Base-by-base conservation (phyloP, 2,797 vertebrate genomes). In the Sciurus carolinensis region DNA sequence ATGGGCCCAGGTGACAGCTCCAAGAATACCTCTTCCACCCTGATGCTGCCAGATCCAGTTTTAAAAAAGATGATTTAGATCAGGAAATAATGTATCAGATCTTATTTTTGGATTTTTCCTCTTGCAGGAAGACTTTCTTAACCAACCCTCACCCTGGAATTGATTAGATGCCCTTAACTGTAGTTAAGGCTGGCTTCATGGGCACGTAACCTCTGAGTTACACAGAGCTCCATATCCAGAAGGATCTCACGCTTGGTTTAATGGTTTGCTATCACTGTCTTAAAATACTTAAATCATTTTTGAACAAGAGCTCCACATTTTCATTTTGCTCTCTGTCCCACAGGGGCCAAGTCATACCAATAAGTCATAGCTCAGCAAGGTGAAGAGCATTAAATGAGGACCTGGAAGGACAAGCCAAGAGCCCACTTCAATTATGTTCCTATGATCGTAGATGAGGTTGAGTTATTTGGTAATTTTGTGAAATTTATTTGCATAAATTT, bases 401-500 rank as follows among this genome's bases (percentile, higher is more conserved):
- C 10, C 14, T 9, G 62, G 28, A 11, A 5, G 3, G 69, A 86
- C 9, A 80, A 85, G 15, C 26, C 69, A 80, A 50, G 57, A 47
- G 52, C 81, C 72, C 79, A 47, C 64, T 93, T 93, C 69, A 86
- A 15, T 93, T 96, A 77, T 64, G n/a, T 86, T 88, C 86, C 91
- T 80, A 69, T 22, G 24, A 94, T 84, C 59, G 73, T 42, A 93
- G 83, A 88, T 54, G 81, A 94, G 66, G 50, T 57, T 77, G 87
- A 89, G 42, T 81, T 97, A 93, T 90, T 96, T 84, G 71, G 57
- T 82, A 87, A 77, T 67, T 97, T 81, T 75, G 33, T 84, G 87
- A 94, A 91, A 85, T 75, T 85, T 96, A 88, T 89, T 95, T 95
- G 79, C 84, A 75, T 97, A 96, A 77, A 81, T 95, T 97, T 96